Percentiles rank a stretch among this genome's conserved stretches.
phyloP scores from a whole-genome alignment of 1,140 invertebrate species.

The Diabrotica virgifera region DNA sequence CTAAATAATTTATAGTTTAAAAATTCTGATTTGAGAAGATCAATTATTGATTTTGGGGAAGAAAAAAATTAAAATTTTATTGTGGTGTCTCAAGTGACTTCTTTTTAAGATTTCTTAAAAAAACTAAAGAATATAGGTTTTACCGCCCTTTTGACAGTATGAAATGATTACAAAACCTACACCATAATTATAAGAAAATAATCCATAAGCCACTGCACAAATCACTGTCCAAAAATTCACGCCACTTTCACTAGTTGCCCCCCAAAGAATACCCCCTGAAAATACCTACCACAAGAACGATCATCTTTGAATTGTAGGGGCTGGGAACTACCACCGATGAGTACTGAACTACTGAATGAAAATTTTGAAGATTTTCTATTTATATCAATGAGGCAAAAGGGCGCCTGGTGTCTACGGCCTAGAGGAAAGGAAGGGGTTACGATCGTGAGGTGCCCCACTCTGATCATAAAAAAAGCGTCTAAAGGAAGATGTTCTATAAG shows the following conservation, averaged over 20 bases:
- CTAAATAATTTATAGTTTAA: no score
- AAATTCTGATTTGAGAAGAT: no score
- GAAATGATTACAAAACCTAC: no score
- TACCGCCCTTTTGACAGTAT: no score
- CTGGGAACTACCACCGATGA: background rate
- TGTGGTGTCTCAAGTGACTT: no score
- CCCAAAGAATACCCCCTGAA: background rate
- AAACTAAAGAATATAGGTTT: no score
- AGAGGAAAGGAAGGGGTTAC: background rate
- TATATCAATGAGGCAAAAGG: background rate
- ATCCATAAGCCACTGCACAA: background rate
- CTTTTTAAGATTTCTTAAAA: no score
- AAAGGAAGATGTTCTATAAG: constrained; percentile 2
- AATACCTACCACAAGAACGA: constrained; percentile 2
- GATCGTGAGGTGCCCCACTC: background rate
- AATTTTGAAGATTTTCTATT: background rate
- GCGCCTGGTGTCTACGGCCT: background rate
- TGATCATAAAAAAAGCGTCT: background rate
- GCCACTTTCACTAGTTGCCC: background rate
- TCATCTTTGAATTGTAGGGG: background rate
- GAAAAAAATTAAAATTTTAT: no score
- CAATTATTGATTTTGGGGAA: no score
- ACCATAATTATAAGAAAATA: background rate
- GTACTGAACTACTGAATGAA: constrained; percentile 2
- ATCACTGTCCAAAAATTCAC: no score